Evolutionary conservation across 2,797 vertebrate genomes (phyloP).

Genomic region (Sebastes cheni): DNA sequence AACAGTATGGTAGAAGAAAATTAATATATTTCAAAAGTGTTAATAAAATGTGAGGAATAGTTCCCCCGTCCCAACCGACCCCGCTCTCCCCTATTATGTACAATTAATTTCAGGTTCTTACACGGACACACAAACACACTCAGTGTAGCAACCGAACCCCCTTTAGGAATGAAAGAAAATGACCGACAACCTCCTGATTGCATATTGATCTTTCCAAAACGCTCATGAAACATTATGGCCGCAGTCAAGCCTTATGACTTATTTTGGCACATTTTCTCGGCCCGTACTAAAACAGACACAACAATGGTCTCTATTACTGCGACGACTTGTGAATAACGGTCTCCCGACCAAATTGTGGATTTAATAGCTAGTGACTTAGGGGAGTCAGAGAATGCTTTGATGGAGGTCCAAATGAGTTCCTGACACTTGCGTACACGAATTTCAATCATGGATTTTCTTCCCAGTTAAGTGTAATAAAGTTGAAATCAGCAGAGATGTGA

Average conservation of each 20-base stretch:
- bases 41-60: no score
- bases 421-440: background rate
- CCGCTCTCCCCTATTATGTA: fast-evolving
- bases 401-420: background rate
- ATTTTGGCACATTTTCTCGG: background rate
- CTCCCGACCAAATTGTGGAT: background rate
- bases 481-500: background rate
- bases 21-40: no score
- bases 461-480: background rate
- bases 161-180: constrained; percentile 4
- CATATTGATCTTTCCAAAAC: constrained; percentile 49
- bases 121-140: background rate
- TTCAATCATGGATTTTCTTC: constrained; percentile 1
- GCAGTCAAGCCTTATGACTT: background rate
- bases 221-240: background rate
- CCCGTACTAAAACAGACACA: background rate
- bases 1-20: no score
- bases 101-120: background rate
- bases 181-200: constrained; percentile 39
- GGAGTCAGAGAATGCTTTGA: background rate
- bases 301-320: background rate
- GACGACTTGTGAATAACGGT: background rate
- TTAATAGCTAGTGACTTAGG: background rate
- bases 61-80: no score
- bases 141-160: background rate